Conservation (phyloP, 2,888 invertebrate species). For the Oscheius sp. region DNA sequence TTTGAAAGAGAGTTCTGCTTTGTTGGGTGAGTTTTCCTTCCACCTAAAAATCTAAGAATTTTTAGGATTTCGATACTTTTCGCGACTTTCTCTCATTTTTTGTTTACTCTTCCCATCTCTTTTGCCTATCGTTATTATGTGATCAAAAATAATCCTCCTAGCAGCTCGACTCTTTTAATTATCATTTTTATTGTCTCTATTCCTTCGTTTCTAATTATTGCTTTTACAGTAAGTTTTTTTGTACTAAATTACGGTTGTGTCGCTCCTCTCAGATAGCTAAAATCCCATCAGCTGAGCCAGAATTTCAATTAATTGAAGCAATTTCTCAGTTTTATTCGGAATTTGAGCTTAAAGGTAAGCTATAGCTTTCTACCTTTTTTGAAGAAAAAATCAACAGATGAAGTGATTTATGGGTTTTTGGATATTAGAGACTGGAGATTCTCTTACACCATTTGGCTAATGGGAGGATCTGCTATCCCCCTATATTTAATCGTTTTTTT, state of each 20-base stretch:
- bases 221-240: background rate
- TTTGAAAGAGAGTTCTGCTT: constrained; percentile 15
- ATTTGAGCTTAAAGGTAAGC: background rate
- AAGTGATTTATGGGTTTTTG: constrained; percentile 1
- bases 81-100: background rate
- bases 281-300: background rate
- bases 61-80: background rate
- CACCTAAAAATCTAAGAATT: background rate
- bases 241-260: too few species aligned
- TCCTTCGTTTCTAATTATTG: background rate
- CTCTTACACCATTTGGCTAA: background rate
- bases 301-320: background rate
- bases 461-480: background rate
- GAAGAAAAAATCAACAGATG: constrained; percentile 2
- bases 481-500: constrained; percentile 1
- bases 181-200: background rate
- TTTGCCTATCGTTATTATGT: constrained; percentile 13
- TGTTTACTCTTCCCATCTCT: background rate
- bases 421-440: constrained; percentile 19
- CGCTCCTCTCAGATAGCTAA: background rate
- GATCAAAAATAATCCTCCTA: constrained; percentile 1
- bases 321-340: background rate
- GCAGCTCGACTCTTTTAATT: background rate
- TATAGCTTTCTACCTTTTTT: background rate
- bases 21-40: background rate